Conservation (phyloP, 2,888 invertebrate genomes). For the Sarcophaga subvicina region DNA sequence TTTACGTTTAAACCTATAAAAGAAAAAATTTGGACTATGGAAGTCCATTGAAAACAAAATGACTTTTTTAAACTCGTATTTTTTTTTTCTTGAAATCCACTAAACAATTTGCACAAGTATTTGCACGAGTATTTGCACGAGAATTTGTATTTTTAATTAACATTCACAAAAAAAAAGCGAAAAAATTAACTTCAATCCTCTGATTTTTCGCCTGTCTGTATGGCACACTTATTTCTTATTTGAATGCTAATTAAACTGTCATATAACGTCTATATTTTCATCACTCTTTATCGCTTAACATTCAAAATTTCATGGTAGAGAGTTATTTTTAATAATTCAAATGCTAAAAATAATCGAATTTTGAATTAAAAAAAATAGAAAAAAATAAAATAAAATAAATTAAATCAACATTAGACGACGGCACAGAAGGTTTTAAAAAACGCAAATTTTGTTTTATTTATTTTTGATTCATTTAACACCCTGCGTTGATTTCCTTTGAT, state of each 20-base stretch:
- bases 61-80: neutral
- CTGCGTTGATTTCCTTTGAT: neutral
- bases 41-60: neutral
- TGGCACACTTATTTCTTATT: neutral
- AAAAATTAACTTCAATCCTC: neutral
- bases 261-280: neutral
- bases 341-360: conserved; percentile 8
- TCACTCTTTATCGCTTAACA: too few species aligned
- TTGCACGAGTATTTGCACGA: neutral
- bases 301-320: neutral
- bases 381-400: conserved; percentile 1
- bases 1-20: too few species aligned
- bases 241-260: conserved; percentile 30
- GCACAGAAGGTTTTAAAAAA: neutral
- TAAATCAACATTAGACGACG: conserved; percentile 12
- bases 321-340: conserved; percentile 31
- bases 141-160: conserved; percentile 2
- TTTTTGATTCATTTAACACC: neutral
- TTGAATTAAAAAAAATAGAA: neutral
- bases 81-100: neutral
- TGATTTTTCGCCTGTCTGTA: neutral
- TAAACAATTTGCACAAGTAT: neutral
- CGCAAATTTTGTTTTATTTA: neutral
- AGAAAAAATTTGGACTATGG: too few species aligned
- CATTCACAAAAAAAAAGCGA: neutral